A percentile compares a stretch with the other conserved stretches of the same genome.
Conservation (phyloP, 2,888 invertebrate species). For the Temnothorax ravouxi region DNA sequence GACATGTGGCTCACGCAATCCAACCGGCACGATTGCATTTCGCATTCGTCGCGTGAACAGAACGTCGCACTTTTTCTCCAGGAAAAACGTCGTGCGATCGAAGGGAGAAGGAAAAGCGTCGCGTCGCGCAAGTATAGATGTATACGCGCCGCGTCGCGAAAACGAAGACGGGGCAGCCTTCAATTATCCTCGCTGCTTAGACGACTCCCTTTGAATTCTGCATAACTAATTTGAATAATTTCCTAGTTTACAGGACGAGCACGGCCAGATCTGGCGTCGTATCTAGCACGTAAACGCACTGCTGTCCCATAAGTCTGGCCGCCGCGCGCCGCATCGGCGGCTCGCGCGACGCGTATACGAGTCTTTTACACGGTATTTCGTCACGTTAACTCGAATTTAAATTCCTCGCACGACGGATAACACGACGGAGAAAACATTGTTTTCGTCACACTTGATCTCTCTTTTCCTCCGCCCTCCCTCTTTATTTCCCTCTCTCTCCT, state of each 20-base stretch:
- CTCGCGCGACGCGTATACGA: slow-evolving; percentile 19
- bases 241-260: slow-evolving; percentile 70
- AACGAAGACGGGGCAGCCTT: neutral
- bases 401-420: slow-evolving; percentile 19
- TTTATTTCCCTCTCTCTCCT: slow-evolving; percentile 4
- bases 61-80: slow-evolving; percentile 13
- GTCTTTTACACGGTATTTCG: slow-evolving; percentile 43
- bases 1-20: slow-evolving; percentile 41
- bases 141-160: slow-evolving; percentile 26
- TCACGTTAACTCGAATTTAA: slow-evolving; percentile 34
- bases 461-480: neutral
- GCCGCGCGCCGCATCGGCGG: slow-evolving; percentile 23
- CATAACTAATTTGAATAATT: slow-evolving; percentile 73
- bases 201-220: slow-evolving; percentile 33
- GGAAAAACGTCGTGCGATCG: neutral
- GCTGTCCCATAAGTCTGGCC: slow-evolving; percentile 35
- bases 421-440: slow-evolving; percentile 41
- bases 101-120: slow-evolving; percentile 23
- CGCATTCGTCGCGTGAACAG: slow-evolving; percentile 37
- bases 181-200: neutral
- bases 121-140: slow-evolving; percentile 35
- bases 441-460: slow-evolving; percentile 34
- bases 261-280: slow-evolving; percentile 53
- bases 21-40: slow-evolving; percentile 37
- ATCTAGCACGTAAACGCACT: slow-evolving; percentile 52